Percentiles rank a stretch among this genome's conserved stretches.
Conservation (phyloP, 2,888 invertebrate species). For the Tolmerus cingulatus region DNA sequence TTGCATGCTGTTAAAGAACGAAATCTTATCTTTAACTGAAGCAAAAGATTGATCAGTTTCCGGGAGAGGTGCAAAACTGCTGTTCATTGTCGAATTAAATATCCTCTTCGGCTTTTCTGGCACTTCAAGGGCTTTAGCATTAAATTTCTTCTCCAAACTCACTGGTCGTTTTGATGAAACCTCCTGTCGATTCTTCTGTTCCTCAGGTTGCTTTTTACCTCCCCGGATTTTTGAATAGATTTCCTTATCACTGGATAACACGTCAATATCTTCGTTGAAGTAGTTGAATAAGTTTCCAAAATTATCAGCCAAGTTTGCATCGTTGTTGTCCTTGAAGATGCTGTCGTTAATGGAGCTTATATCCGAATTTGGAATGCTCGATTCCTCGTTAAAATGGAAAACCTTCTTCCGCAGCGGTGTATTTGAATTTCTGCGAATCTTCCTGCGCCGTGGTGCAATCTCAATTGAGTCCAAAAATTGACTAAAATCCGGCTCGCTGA, state of each 20-base stretch:
- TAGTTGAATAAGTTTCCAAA: constrained; percentile 57
- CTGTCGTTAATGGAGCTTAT: neutral
- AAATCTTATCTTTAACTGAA: constrained; percentile 59
- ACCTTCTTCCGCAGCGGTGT: neutral
- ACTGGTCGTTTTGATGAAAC: neutral
- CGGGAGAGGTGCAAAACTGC: neutral
- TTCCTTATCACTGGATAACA: neutral
- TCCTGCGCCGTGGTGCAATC: neutral
- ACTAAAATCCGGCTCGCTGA: neutral
- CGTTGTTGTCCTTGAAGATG: neutral
- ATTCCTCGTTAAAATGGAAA: neutral
- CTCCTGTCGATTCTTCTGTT: neutral
- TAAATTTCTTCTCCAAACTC: neutral
- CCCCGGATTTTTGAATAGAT: neutral
- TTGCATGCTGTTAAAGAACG: constrained; percentile 55
- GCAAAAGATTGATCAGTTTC: constrained; percentile 43
- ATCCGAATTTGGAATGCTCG: neutral
- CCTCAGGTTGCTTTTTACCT: neutral
- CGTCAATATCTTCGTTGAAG: constrained; percentile 55
- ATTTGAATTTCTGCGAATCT: neutral
- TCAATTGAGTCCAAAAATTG: neutral
- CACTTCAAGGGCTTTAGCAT: neutral
- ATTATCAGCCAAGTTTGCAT: constrained; percentile 51
- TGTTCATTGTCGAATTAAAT: neutral
- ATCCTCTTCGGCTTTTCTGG: neutral